Base-by-base conservation (phyloP, 2,888 invertebrate species). In the Rotaria magnacalcarata region DNA sequence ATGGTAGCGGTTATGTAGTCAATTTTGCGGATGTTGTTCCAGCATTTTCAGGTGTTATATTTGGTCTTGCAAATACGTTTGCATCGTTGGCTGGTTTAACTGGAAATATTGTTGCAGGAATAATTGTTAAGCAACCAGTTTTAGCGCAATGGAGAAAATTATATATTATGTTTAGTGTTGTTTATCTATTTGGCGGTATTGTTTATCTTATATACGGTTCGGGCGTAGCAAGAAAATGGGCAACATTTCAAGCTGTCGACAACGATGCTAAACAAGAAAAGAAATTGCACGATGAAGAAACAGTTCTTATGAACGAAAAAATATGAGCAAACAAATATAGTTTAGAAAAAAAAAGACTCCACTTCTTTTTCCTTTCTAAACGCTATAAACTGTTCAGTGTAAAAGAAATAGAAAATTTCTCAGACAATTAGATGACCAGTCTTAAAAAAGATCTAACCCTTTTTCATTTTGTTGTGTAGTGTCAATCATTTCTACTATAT, bases 31-130 rank as follows among this genome's bases (percentile, higher is more conserved):
- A 87, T 80, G 75, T 87, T 24, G 87, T 60, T 43, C 85, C 85
- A 1, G 54, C 52, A 16, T 87, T 84, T 75, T 85, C 87, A 0
- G 87, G 87, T 52, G 41, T 87, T 47, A 43, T 85, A n/a, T 87
- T 87, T 80, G 87, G 87, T 27, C 34, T 87, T 60, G 85, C 87
- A 4, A 87, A 87, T 56, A 85, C 85, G 27, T 84, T 87, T 84
- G 87, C 84, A 14, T 85, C 87, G 8, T 75, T 87, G 43, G 67
- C 87, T 60, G 87, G 87, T 34, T 43, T 87, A 41, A 84, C 85
- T 27, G 56, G 85, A 56, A 85, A 85, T 41, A 60, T 85, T 21
- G 67, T 87, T n/a, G 85, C 85, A n/a, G 85, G 85, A 43, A 60
- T 87, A n/a, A 19, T 87, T 50, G 84, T 85, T 43, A 47, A 47